Conservation (phyloP, 2,888 invertebrate species). For the Dendrolimus houi region DNA sequence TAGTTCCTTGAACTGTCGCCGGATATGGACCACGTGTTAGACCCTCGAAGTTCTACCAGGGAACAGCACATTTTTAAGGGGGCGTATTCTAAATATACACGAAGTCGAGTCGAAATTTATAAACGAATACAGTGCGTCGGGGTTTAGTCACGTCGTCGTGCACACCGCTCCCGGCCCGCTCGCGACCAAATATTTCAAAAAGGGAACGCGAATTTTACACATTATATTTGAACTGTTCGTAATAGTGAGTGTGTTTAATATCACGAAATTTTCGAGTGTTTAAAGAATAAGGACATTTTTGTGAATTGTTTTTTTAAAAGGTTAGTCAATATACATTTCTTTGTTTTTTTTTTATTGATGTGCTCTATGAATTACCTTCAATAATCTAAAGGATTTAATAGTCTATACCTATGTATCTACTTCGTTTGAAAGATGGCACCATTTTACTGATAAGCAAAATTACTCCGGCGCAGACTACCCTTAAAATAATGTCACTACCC, state of each 20-base stretch:
- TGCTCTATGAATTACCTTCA: no score
- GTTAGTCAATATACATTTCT: neutral
- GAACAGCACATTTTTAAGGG: slow-evolving; percentile 45
- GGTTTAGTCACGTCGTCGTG: slow-evolving; percentile 51
- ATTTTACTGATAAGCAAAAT: no score
- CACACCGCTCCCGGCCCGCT: slow-evolving; percentile 28
- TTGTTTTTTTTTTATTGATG: no score
- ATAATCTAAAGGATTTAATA: no score
- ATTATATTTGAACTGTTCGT: slow-evolving; percentile 14
- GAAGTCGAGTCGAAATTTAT: slow-evolving; percentile 28
- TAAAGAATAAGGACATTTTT: neutral
- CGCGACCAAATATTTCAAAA: slow-evolving; percentile 25
- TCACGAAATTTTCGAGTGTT: neutral
- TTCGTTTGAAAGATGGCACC: no score
- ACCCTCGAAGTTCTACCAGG: slow-evolving; percentile 14
- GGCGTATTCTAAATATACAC: slow-evolving; percentile 72
- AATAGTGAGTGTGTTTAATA: slow-evolving; percentile 19
- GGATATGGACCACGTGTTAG: slow-evolving; percentile 53
- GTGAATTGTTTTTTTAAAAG: neutral
- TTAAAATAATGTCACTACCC: no score
- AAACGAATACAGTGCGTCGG: slow-evolving; percentile 36
- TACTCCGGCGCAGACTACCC: no score
- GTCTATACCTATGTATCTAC: no score
- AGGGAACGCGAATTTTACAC: slow-evolving; percentile 8
- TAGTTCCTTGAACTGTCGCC: slow-evolving; percentile 42